A percentile compares a stretch with the other conserved stretches of the same genome.
Evolutionary conservation across 2,888 invertebrate genomes (phyloP).

Genomic region (Dexiosoma caninum): DNA sequence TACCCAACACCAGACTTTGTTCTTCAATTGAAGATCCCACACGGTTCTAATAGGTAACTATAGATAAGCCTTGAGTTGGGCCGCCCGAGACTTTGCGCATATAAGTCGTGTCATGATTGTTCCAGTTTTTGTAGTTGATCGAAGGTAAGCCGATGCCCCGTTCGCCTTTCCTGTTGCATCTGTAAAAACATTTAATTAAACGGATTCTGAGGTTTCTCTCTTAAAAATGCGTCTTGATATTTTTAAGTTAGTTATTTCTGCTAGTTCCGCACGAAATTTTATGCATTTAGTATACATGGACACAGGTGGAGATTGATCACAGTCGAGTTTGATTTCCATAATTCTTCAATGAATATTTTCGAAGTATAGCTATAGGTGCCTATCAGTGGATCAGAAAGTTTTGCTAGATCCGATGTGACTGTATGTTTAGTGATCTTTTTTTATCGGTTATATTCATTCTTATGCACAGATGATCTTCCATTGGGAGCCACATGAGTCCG

Average conservation of each 20-base stretch:
- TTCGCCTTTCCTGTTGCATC: neutral
- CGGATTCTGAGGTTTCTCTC: too few relatives aligned
- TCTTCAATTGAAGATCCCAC: neutral
- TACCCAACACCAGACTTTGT: neutral
- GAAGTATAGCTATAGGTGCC: too few relatives aligned
- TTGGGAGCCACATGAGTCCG: neutral
- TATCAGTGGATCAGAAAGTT: neutral
- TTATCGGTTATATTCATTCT: neutral
- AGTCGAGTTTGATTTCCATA: too few relatives aligned
- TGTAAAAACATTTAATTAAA: neutral
- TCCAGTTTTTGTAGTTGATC: neutral
- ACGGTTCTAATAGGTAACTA: neutral
- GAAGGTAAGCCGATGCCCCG: neutral
- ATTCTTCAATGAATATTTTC: too few relatives aligned
- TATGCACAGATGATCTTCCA: neutral
- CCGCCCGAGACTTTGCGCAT: too few relatives aligned
- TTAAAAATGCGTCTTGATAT: too few relatives aligned
- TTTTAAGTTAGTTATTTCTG: too few relatives aligned
- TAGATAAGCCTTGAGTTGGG: neutral
- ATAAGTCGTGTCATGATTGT: neutral
- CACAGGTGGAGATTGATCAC: too few relatives aligned
- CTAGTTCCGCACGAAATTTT: too few relatives aligned
- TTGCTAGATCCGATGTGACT: neutral
- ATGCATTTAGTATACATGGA: too few relatives aligned
- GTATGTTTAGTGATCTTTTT: too few relatives aligned